These are phyloP conservation scores for Raja brachyura DNA, from an alignment of 2,113 vertebrate genomes.

Conservation along the genomic window DNA sequence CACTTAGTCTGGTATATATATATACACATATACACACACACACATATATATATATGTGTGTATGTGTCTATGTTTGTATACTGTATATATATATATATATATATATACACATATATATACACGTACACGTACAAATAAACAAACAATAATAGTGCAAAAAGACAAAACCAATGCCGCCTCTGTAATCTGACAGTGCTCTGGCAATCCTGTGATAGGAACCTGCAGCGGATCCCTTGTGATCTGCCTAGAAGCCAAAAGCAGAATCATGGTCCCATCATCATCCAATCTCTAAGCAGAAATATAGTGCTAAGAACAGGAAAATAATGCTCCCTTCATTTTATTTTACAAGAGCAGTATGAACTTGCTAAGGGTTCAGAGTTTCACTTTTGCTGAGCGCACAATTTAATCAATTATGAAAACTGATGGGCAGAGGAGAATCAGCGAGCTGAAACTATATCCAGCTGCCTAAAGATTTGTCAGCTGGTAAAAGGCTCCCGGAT, in stretches of 20 bases:
- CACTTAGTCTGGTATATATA: no score
- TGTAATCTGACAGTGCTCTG: no score
- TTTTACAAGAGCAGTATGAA: not conserved
- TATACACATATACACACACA: no score
- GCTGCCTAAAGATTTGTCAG: constrained; percentile 6
- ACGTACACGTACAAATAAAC: no score
- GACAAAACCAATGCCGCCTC: no score
- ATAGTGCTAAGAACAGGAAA: not conserved
- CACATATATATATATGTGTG: no score
- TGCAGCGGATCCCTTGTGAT: not conserved
- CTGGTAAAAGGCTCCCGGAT: not conserved
- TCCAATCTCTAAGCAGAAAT: not conserved
- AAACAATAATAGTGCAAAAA: no score
- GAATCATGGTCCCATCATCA: no score
- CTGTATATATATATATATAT: no score
- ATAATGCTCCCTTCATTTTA: not conserved
- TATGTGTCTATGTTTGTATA: no score
- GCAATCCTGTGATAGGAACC: not conserved
- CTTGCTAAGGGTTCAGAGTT: not conserved
- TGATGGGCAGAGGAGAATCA: not conserved
- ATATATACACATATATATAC: no score
- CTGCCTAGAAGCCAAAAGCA: no score
- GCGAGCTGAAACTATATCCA: not conserved
- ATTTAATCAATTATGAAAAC: not conserved
- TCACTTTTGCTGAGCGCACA: not conserved